Evolutionary conservation across 2,113 vertebrate genomes (phyloP), one percentile per base, ranked within the genome.

Genomic region (Sisor rabdophorus): DNA sequence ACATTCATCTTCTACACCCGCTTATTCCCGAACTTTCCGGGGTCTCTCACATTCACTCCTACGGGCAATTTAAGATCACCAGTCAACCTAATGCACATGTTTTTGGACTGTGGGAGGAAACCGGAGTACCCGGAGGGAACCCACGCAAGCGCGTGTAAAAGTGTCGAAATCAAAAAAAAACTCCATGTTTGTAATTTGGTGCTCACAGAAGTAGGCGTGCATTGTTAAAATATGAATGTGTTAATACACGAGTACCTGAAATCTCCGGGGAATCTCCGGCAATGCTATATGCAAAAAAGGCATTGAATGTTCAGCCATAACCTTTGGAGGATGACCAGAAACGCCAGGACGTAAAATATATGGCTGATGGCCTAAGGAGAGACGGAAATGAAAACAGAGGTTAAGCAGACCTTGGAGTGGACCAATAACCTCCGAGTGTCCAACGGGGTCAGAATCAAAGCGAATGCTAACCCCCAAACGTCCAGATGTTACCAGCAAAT

Each of bases 241-340:
- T 65, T 83, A 59, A 63, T 75, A 68, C 47, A 53, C 40, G 60
- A 64, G 53, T 82, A 82, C 79, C 75, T 84, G 78, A 19, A 53
- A 67, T 69, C 13, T 71, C 32, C n/a, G n/a, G n/a, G 24, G 36
- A 75, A 58, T 67, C 44, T 48, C 32, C 56, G 53, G 16, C 44
- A 56, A 55, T 67, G 52, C 76, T 83, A 85, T 78, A 82, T 78
- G 69, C 59, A 84, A 78, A 81, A 77, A 60, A 85, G 54, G 71
- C 58, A 84, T 44, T 82, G 59, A 84, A 85, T 85, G 77, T 56
- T 79, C 67, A 71, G 83, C 84, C 84, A 87, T 44, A 87, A 61
- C 71, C 80, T 81, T 73, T 84, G 86, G 40, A 85, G 82, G 75
- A 87, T 84, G 72, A 84, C 67, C 76, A 85, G 71, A 72, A 87